phyloP scores from a whole-genome alignment of 1,140 invertebrate genomes.

The Aradophagus sp. region DNA sequence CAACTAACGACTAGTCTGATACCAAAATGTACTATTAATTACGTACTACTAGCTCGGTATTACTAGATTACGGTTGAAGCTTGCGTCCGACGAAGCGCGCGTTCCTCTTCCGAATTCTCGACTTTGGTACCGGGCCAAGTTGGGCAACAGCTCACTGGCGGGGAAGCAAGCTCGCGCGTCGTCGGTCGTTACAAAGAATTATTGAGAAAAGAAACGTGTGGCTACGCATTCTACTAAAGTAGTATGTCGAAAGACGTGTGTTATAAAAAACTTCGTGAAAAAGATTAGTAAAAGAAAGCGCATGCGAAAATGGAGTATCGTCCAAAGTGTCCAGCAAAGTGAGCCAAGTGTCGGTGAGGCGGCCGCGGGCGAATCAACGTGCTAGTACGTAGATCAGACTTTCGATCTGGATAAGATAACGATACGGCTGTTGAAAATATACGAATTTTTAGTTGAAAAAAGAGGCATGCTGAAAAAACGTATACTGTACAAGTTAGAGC shows the following conservation, averaged over 20 bases:
- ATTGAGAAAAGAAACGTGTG: constrained; percentile 40
- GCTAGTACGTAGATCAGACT: constrained; percentile 59
- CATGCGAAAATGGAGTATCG: constrained; percentile 66
- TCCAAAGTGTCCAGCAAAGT: constrained; percentile 64
- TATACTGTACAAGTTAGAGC: constrained; percentile 29
- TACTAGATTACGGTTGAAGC: constrained; percentile 48
- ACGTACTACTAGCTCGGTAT: constrained; percentile 68
- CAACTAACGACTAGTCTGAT: constrained; percentile 70
- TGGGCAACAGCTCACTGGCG: constrained; percentile 3
- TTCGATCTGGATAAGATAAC: constrained; percentile 53
- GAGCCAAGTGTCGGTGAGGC: constrained; percentile 65
- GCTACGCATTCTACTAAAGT: constrained; percentile 49
- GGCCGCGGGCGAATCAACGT: constrained; percentile 64
- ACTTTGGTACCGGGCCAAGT: constrained; percentile 5
- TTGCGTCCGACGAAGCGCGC: constrained; percentile 31
- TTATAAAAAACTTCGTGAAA: constrained; percentile 36
- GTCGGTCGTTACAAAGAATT: constrained; percentile 26
- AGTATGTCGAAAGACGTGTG: constrained; percentile 43
- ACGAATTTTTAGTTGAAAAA: too few relatives aligned
- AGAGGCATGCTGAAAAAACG: constrained; percentile 63
- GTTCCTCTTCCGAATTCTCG: constrained; percentile 3
- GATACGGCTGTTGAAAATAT: too few relatives aligned
- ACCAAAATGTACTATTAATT: constrained; percentile 65
- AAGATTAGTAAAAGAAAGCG: constrained; percentile 44
- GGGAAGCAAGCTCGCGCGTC: constrained; percentile 17